These are phyloP conservation scores for Burhinus oedicnemus DNA, from an alignment of 2,113 vertebrate species.

Conservation along the genomic window DNA sequence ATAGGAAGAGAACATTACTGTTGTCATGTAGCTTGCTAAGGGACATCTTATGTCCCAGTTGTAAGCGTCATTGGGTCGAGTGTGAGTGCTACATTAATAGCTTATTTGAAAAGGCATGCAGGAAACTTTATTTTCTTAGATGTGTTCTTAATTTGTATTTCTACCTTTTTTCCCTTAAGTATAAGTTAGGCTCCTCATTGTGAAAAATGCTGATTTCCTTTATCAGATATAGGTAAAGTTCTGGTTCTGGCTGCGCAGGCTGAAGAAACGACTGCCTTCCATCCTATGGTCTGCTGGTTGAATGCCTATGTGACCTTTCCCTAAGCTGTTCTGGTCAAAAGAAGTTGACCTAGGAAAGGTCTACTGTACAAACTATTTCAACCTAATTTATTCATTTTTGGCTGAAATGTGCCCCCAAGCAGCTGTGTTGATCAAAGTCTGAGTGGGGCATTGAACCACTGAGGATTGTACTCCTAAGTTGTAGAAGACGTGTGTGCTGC, in stretches of 20 bases:
- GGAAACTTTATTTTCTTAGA: not conserved
- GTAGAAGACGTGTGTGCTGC: not conserved
- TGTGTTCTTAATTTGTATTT: not conserved
- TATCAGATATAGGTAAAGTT: not conserved
- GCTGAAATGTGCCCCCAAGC: not conserved
- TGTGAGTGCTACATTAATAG: not conserved
- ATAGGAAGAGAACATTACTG: not conserved
- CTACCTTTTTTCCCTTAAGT: not conserved
- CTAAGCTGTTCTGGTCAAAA: not conserved
- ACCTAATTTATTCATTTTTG: not conserved
- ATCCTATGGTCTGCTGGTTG: not conserved
- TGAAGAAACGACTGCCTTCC: not conserved
- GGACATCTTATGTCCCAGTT: not conserved
- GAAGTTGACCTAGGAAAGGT: not conserved
- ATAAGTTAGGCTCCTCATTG: not conserved
- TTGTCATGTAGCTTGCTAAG: not conserved
- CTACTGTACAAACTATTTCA: not conserved
- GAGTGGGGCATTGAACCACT: rapidly evolving
- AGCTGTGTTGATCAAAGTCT: not conserved
- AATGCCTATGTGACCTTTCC: not conserved
- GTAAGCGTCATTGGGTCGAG: not conserved
- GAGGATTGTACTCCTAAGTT: not conserved
- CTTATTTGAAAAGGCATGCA: not conserved
- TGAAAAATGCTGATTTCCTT: not conserved
- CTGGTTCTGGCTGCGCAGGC: not conserved